Evolutionary conservation across 2,113 vertebrate genomes (phyloP).

Genomic region (Sterrhoptilus dennistouni): DNA sequence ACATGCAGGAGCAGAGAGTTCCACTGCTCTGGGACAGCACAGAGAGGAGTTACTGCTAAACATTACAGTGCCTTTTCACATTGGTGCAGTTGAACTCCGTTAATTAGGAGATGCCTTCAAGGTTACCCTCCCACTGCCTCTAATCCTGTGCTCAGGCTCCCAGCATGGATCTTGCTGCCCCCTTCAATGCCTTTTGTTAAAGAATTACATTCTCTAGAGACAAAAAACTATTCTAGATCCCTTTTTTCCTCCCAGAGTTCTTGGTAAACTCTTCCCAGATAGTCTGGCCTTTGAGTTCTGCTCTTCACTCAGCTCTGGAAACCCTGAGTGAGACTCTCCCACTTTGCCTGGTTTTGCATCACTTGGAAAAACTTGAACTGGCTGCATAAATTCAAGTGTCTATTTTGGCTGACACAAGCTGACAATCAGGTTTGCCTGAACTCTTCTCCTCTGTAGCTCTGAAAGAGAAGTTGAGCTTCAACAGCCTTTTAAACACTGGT

Average conservation of each 20-base stretch:
- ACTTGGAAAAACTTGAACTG: background rate
- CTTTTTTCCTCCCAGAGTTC: background rate
- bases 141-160: background rate
- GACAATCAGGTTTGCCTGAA: background rate
- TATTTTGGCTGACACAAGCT: background rate
- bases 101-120: background rate
- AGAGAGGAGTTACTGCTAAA: background rate
- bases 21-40: background rate
- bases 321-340: background rate
- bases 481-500: background rate
- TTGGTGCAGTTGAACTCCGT: background rate
- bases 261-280: background rate
- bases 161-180: accelerated
- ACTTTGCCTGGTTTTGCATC: background rate
- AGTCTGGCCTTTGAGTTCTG: background rate
- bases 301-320: background rate
- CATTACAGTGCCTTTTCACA: background rate
- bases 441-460: background rate
- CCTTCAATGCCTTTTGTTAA: background rate
- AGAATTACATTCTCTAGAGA: background rate
- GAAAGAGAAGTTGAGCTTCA: background rate
- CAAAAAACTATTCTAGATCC: background rate
- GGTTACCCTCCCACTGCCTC: background rate
- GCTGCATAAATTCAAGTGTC: background rate
- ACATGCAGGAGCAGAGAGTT: accelerated